phyloP scores from a whole-genome alignment of 2,888 invertebrate genomes.

The Pandemis heparana region DNA sequence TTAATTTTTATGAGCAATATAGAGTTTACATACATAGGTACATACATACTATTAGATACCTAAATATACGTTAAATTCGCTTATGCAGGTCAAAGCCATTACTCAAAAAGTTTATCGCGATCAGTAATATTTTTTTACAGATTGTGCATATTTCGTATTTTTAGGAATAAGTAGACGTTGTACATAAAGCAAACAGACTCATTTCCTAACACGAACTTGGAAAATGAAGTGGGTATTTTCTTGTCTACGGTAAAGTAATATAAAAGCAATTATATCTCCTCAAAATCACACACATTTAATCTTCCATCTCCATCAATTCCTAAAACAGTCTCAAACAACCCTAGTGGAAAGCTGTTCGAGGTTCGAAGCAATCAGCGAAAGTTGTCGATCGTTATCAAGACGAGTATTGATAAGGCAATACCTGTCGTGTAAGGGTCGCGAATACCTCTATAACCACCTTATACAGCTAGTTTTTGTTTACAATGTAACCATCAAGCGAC shows the following conservation, averaged over 20 bases:
- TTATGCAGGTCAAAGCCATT: too few species aligned
- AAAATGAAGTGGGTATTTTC: too few species aligned
- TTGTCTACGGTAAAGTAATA: neutral
- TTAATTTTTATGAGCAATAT: too few species aligned
- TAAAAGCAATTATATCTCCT: neutral
- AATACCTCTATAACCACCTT: constrained; percentile 21
- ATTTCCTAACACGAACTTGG: too few species aligned
- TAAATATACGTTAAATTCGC: too few species aligned
- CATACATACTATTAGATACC: too few species aligned
- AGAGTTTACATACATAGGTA: too few species aligned
- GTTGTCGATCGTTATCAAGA: constrained; percentile 51
- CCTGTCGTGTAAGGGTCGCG: constrained; percentile 23
- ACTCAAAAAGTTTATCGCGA: too few species aligned
- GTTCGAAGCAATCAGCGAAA: constrained; percentile 51
- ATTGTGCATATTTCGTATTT: too few species aligned
- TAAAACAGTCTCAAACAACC: constrained; percentile 37
- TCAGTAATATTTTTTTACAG: too few species aligned
- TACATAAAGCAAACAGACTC: too few species aligned
- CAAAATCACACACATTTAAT: neutral
- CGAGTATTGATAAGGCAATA: constrained; percentile 50
- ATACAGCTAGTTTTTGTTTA: constrained; percentile 41
- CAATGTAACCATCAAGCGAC: constrained; percentile 27
- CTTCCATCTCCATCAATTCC: neutral
- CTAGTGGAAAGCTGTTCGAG: constrained; percentile 48
- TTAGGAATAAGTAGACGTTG: too few species aligned